Conservation (phyloP, 2,888 invertebrate species). For the Phengaris alcon region DNA sequence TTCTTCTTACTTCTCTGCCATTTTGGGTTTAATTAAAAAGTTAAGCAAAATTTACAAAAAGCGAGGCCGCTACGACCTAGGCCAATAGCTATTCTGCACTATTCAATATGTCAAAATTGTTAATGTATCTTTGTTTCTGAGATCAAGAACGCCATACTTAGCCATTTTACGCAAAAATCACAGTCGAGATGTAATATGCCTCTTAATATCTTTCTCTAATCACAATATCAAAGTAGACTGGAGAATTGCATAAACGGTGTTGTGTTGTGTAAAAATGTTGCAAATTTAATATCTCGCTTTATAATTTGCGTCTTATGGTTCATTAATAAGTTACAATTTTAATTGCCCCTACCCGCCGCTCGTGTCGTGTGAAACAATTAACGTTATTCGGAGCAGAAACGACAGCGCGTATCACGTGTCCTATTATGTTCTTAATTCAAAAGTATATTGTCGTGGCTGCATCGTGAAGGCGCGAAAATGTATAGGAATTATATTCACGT, state of each 20-base stretch:
- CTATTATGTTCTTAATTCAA: conserved; percentile 26
- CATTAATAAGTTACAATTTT: conserved; percentile 5
- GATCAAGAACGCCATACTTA: no score
- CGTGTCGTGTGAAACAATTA: conserved; percentile 30
- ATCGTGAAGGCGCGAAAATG: background rate
- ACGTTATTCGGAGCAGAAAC: conserved; percentile 35
- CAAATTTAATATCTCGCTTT: background rate
- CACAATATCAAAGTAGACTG: conserved; percentile 17
- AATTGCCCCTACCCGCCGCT: background rate
- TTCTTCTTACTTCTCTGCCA: no score
- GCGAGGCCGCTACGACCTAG: no score
- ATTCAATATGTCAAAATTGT: no score
- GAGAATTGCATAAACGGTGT: conserved; percentile 16
- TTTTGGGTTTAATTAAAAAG: no score
- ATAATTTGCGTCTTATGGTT: background rate
- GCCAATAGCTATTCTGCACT: no score
- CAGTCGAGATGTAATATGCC: no score
- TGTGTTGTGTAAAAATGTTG: conserved; percentile 24
- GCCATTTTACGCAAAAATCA: no score
- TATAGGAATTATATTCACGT: background rate
- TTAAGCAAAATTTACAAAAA: no score
- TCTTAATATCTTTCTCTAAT: conserved; percentile 11
- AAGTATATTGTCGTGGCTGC: background rate
- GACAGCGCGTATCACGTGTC: conserved; percentile 30
- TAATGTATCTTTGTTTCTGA: no score